A percentile compares a stretch with the other conserved stretches of the same genome.
These are phyloP conservation scores for Perccottus glenii DNA, from an alignment of 2,113 vertebrate genomes.

Conservation along the genomic window DNA sequence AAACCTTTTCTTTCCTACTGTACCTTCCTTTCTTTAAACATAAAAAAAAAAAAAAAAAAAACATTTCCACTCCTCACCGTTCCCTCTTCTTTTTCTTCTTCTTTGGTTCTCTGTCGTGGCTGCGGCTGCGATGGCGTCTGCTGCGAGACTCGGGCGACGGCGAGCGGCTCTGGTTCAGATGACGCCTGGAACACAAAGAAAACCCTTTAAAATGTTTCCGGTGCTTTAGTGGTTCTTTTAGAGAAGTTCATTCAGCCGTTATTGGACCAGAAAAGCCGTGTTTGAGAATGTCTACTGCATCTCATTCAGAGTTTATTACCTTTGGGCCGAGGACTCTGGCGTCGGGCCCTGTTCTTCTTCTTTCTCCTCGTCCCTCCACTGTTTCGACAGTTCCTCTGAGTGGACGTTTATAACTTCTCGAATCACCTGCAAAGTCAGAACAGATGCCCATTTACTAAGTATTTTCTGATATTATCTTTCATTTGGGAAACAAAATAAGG, in stretches of 20 bases:
- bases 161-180: slow-evolving; percentile 72
- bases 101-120: slow-evolving; percentile 70
- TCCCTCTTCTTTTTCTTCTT: slow-evolving; percentile 69
- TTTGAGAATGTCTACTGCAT: too few species aligned
- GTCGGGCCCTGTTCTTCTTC: slow-evolving; percentile 47
- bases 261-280: not conserved
- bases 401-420: slow-evolving; percentile 94
- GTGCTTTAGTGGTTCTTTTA: too few species aligned
- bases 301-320: slow-evolving; percentile 61
- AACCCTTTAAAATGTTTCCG: too few species aligned
- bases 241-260: too few species aligned
- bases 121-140: slow-evolving; percentile 76
- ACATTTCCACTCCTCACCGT: not conserved
- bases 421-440: slow-evolving; percentile 92
- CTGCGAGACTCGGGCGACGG: slow-evolving; percentile 83
- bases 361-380: slow-evolving; percentile 88
- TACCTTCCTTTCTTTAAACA: too few species aligned
- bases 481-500: too few species aligned
- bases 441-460: too few species aligned
- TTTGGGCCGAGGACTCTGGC: slow-evolving; percentile 70
- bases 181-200: slow-evolving; percentile 39
- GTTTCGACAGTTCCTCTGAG: slow-evolving; percentile 87
- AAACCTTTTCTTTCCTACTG: too few species aligned
- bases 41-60: not conserved
- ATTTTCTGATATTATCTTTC: too few species aligned